Conservation (phyloP, 2,113 vertebrate species). For the Erythrolamprus reginae region DNA sequence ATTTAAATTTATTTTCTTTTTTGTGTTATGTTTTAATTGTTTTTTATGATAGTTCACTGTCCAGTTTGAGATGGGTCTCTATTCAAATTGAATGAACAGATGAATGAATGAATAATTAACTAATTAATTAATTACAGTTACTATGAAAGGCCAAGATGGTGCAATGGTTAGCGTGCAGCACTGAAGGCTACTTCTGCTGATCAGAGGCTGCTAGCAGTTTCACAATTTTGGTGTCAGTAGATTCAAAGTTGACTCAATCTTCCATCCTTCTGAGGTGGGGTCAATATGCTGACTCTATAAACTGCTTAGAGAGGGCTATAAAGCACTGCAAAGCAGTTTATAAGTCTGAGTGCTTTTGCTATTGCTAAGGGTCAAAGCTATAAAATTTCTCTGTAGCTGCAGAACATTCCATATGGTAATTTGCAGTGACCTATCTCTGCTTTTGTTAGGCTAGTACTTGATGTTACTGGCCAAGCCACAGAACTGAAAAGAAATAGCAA, state of each 20-base stretch:
- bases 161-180: too few species aligned
- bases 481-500: background rate
- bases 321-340: too few species aligned
- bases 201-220: too few species aligned
- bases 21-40: background rate
- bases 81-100: background rate
- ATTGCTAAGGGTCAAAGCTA: background rate
- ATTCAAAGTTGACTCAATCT: too few species aligned
- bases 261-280: too few species aligned
- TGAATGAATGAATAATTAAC: too few species aligned
- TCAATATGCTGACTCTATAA: too few species aligned
- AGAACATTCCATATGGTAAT: background rate
- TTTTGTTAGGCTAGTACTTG: background rate
- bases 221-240: too few species aligned
- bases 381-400: background rate
- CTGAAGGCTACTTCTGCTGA: too few species aligned
- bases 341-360: too few species aligned
- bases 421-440: background rate
- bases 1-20: background rate
- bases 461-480: background rate
- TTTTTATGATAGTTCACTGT: background rate
- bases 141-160: background rate
- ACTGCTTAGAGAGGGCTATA: too few species aligned
- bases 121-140: background rate
- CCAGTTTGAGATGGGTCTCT: background rate